phyloP scores from a whole-genome alignment of 2,113 vertebrate genomes.

The Chionis minor region DNA sequence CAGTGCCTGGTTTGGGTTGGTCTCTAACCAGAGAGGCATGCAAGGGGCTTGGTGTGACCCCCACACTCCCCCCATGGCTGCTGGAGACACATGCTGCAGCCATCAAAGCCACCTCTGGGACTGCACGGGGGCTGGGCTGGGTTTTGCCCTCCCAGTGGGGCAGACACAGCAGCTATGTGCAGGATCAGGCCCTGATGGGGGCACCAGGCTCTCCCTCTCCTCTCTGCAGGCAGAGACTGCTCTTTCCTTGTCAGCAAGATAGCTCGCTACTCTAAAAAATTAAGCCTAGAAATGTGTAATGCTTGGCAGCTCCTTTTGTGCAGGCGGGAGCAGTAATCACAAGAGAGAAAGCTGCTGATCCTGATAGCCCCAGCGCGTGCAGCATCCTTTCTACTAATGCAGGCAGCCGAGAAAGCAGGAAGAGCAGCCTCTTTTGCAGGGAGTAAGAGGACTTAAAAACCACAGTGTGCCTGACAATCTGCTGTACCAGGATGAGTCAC shows the following conservation, averaged over 20 bases:
- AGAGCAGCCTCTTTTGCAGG: neutral
- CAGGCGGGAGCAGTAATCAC: neutral
- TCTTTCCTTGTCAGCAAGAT: neutral
- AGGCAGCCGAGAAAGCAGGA: neutral
- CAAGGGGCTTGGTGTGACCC: neutral
- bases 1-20: neutral
- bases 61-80: accelerated
- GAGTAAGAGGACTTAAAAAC: neutral
- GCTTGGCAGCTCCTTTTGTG: neutral
- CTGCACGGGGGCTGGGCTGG: neutral
- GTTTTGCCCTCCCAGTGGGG: neutral
- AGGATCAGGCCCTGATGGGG: neutral
- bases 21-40: neutral
- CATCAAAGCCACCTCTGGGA: neutral
- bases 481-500: neutral
- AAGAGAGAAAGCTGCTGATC: neutral
- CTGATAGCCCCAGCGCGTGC: neutral
- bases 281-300: neutral
- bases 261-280: neutral
- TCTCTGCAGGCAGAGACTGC: neutral
- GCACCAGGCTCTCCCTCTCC: neutral
- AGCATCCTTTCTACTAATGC: neutral
- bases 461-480: neutral
- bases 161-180: accelerated
- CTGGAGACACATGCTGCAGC: neutral